Percentiles rank a stretch among this genome's conserved stretches.
Conservation (phyloP, 2,113 vertebrate species). For the Microcebus lehilahytsara region DNA sequence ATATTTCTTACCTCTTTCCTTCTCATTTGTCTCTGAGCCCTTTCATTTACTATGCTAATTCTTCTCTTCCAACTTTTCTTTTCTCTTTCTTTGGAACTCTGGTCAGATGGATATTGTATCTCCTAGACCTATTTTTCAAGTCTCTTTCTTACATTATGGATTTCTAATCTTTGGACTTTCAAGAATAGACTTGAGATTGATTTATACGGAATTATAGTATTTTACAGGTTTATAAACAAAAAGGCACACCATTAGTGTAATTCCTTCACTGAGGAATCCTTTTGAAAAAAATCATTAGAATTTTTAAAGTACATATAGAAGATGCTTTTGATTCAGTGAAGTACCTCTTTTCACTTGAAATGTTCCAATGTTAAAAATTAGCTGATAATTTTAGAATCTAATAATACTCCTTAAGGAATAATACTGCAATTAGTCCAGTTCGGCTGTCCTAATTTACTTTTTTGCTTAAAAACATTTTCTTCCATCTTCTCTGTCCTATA, state of each 20-base stretch:
- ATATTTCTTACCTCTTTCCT: not conserved
- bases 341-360: conserved; percentile 44
- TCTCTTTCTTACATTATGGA: conserved; percentile 29
- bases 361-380: conserved; percentile 64
- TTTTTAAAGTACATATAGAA: conserved; percentile 30
- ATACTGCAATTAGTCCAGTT: conserved; percentile 68
- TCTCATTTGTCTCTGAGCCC: not conserved
- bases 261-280: not conserved
- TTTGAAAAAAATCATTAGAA: conserved; percentile 21
- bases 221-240: conserved; percentile 32
- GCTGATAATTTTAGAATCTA: conserved; percentile 76
- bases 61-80: not conserved
- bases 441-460: conserved; percentile 75
- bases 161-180: conserved; percentile 16
- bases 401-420: conserved; percentile 76
- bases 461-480: conserved; percentile 69
- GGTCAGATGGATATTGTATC: not conserved
- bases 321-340: conserved; percentile 19
- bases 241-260: not conserved
- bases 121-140: conserved; percentile 4
- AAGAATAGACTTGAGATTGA: not conserved
- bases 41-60: not conserved
- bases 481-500: conserved; percentile 63
- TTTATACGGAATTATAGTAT: not conserved
- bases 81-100: not conserved